phyloP scores from a whole-genome alignment of 2,888 invertebrate genomes.

The Ommatoiulus sabulosus region DNA sequence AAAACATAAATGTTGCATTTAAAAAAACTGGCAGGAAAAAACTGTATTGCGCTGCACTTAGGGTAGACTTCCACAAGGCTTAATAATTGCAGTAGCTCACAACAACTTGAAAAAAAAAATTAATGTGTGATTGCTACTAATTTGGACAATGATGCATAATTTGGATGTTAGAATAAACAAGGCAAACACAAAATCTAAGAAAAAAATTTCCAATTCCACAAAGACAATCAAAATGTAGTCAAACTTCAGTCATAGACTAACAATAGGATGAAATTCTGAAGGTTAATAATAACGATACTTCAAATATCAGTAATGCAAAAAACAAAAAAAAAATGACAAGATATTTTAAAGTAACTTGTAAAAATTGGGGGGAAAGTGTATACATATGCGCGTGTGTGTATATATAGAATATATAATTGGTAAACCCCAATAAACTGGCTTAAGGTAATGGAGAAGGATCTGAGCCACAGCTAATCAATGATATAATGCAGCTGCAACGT shows the following conservation, averaged over 20 bases:
- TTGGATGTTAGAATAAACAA: neutral
- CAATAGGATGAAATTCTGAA: conserved; percentile 1
- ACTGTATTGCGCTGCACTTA: neutral
- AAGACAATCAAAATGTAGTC: neutral
- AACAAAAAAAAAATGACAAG: conserved; percentile 39
- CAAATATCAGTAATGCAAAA: conserved; percentile 13
- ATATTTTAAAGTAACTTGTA: neutral
- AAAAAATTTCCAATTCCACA: neutral
- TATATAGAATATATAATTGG: conserved; percentile 48
- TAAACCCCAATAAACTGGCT: conserved; percentile 33
- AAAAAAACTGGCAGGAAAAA: neutral
- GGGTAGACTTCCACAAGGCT: neutral
- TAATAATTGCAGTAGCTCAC: neutral
- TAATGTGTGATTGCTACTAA: neutral
- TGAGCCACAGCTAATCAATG: conserved; percentile 18
- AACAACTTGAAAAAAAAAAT: neutral
- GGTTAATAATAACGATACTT: neutral
- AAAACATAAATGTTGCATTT: neutral
- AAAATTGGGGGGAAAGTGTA: neutral
- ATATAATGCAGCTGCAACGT: conserved; percentile 26
- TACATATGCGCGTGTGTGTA: conserved; percentile 18
- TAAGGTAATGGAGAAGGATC: conserved; percentile 17
- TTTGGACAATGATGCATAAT: neutral
- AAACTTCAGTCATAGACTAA: neutral
- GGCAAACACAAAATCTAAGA: neutral